Percentiles rank a stretch among this genome's conserved stretches.
These are phyloP conservation scores for Hymenopus coronatus DNA, from an alignment of 2,888 invertebrate species.

Conservation along the genomic window DNA sequence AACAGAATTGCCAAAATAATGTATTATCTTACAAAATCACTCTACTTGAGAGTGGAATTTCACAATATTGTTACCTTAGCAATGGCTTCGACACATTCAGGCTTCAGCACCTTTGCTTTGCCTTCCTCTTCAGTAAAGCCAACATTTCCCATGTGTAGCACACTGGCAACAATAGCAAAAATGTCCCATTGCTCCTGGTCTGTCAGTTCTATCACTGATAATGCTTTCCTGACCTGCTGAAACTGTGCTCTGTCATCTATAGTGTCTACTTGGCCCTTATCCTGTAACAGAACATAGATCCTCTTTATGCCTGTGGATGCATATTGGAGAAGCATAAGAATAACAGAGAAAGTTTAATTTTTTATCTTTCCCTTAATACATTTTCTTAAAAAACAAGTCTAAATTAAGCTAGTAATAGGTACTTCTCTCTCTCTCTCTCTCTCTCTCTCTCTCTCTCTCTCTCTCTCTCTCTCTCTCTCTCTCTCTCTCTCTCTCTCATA, in stretches of 20 bases:
- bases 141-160: conserved; percentile 85
- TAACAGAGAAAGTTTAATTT: neutral
- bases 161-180: conserved; percentile 77
- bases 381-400: no score
- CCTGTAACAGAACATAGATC: conserved; percentile 41
- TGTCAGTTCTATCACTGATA: conserved; percentile 74
- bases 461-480: no score
- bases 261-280: conserved; percentile 47
- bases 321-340: neutral
- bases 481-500: no score
- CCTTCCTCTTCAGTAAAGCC: conserved; percentile 74
- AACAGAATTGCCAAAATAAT: no score
- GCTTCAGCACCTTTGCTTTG: conserved; percentile 63
- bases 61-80: conserved; percentile 57
- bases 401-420: no score
- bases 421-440: no score
- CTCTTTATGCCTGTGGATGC: conserved; percentile 19
- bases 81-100: conserved; percentile 62
- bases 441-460: no score
- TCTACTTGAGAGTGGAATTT: no score
- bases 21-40: no score
- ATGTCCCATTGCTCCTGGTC: conserved; percentile 70
- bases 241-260: conserved; percentile 68
- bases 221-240: conserved; percentile 65
- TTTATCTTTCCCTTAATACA: no score